Conservation (phyloP, 2,113 vertebrate species). For the Thamnophis sirtalis region DNA sequence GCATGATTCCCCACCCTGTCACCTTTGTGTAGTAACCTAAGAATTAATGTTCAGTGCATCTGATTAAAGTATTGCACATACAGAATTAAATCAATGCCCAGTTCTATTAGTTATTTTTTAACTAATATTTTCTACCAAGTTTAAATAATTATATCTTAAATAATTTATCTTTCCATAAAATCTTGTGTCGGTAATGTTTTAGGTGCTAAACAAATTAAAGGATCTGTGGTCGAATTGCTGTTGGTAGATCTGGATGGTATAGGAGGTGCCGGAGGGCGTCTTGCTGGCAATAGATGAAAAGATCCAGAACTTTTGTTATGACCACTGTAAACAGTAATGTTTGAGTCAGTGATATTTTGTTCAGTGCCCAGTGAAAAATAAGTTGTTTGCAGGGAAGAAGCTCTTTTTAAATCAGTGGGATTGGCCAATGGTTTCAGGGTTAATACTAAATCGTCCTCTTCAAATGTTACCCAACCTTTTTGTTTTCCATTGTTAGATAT, state of each 20-base stretch:
- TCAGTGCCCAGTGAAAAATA: constrained; percentile 37
- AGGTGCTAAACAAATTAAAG: constrained; percentile 54
- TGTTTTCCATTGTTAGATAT: constrained; percentile 50
- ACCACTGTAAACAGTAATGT: constrained; percentile 65
- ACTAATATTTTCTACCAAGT: constrained; percentile 39
- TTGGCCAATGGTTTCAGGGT: constrained; percentile 49
- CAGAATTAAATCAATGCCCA: constrained; percentile 64
- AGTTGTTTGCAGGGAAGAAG: constrained; percentile 30
- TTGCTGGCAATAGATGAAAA: constrained; percentile 65
- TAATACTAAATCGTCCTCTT: constrained; percentile 60
- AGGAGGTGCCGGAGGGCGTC: constrained; percentile 73
- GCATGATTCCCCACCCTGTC: constrained; percentile 55
- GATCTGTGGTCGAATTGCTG: constrained; percentile 54
- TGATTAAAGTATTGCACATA: constrained; percentile 72
- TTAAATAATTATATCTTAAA: constrained; percentile 66
- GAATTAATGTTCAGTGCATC: constrained; percentile 64
- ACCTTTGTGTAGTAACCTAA: constrained; percentile 66
- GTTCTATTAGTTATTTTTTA: constrained; percentile 50
- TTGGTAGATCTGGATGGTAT: constrained; percentile 66
- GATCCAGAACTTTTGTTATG: constrained; percentile 69
- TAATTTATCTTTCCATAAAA: constrained; percentile 79
- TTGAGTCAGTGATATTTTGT: constrained; percentile 35
- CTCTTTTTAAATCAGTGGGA: constrained; percentile 40
- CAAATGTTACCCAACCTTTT: constrained; percentile 88
- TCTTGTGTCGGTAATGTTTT: constrained; percentile 61